Percentiles rank a stretch among this genome's conserved stretches.
These are phyloP conservation scores for Magallana angulata DNA, from an alignment of 1,140 invertebrate species.

Conservation along the genomic window DNA sequence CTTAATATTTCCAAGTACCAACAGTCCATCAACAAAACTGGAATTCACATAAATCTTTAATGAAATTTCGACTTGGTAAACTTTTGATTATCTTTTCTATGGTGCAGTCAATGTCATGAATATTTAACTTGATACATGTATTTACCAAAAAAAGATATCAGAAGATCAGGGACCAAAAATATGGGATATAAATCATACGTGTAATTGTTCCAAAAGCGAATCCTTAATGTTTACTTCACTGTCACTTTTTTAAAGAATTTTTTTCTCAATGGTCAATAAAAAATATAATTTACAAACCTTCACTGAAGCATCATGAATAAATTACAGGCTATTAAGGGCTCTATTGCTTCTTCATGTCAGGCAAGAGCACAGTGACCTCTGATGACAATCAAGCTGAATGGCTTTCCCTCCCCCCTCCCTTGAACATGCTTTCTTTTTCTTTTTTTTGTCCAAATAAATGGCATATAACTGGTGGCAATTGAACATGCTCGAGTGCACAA, in stretches of 20 bases:
- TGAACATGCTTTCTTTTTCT: neutral
- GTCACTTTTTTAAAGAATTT: neutral
- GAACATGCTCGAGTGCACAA: slow-evolving; percentile 22
- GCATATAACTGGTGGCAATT: slow-evolving; percentile 19
- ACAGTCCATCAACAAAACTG: neutral
- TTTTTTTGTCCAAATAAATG: slow-evolving; percentile 24
- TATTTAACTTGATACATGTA: neutral
- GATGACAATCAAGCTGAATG: slow-evolving; percentile 9
- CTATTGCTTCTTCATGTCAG: neutral
- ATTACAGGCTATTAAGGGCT: slow-evolving; percentile 22
- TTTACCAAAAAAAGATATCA: neutral
- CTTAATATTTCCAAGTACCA: neutral
- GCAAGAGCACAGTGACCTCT: slow-evolving; percentile 8
- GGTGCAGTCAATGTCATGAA: neutral
- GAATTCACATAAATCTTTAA: slow-evolving; percentile 9
- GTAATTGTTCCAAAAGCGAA: neutral
- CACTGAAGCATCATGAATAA: neutral
- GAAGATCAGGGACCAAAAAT: neutral
- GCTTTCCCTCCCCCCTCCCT: neutral
- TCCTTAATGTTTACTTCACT: neutral
- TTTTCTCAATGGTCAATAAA: slow-evolving; percentile 3
- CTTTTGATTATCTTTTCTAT: neutral
- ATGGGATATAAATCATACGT: neutral
- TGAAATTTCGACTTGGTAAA: neutral
- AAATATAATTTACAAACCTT: slow-evolving; percentile 12